Percentiles rank a stretch among this genome's conserved stretches.
These are phyloP conservation scores for Avahi laniger DNA, from an alignment of 2,797 vertebrate species.

Conservation along the genomic window DNA sequence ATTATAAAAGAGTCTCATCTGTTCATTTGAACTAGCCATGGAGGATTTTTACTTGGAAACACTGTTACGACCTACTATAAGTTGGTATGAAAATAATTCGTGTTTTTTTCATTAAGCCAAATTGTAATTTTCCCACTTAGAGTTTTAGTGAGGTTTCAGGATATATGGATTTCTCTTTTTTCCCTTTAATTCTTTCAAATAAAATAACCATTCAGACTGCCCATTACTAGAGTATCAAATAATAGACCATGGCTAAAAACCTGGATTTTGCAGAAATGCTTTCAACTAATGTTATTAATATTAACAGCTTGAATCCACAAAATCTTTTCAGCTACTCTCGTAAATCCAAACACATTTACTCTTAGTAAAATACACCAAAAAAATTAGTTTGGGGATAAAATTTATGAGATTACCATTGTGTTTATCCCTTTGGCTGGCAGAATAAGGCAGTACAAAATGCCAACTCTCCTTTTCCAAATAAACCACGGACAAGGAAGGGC, in stretches of 20 bases:
- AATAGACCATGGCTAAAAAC: neutral
- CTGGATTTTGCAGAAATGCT: slow-evolving; percentile 14
- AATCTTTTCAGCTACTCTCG: slow-evolving; percentile 40
- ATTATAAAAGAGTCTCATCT: neutral
- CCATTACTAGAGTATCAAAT: neutral
- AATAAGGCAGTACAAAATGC: neutral
- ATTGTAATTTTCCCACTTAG: neutral
- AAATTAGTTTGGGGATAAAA: neutral
- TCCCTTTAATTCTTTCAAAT: slow-evolving; percentile 33
- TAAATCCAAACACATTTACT: slow-evolving; percentile 50
- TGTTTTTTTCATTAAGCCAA: neutral
- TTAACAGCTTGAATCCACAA: slow-evolving; percentile 51
- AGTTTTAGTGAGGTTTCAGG: neutral
- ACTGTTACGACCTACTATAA: neutral
- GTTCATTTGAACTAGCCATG: neutral
- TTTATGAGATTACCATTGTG: neutral
- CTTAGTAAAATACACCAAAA: neutral
- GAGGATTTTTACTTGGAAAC: neutral
- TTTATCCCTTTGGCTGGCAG: neutral
- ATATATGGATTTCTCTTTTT: neutral
- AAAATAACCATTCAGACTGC: neutral
- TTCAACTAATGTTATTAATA: slow-evolving; percentile 32
- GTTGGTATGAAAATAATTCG: neutral
- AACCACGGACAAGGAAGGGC: neutral
- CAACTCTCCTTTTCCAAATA: neutral